Evolutionary conservation across 2,113 vertebrate genomes (phyloP).

Genomic region (Dicaeum eximium): DNA sequence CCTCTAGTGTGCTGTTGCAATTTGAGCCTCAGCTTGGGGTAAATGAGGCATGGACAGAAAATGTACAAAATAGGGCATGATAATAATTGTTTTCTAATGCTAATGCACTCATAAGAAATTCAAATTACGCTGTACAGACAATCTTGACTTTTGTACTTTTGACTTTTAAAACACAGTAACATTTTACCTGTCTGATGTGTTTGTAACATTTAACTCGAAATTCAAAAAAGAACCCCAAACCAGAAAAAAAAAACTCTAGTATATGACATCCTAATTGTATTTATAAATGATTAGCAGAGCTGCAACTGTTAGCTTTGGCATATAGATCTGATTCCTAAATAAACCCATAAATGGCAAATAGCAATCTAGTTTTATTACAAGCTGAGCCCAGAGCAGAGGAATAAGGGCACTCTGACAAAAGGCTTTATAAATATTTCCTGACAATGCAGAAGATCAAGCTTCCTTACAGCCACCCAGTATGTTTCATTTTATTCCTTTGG

Average conservation of each 20-base stretch:
- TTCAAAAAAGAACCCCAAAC: background rate
- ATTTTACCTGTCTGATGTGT: background rate
- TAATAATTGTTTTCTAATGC: background rate
- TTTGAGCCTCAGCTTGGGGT: background rate
- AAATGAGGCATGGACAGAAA: background rate
- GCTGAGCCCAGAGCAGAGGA: background rate
- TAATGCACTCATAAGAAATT: background rate
- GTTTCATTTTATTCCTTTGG: background rate
- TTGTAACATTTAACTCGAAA: background rate
- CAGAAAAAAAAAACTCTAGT: background rate
- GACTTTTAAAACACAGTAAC: background rate
- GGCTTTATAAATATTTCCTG: background rate
- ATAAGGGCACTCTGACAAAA: background rate
- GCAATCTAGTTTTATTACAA: background rate
- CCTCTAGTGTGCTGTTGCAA: background rate
- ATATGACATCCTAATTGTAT: background rate
- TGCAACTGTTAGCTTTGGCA: background rate
- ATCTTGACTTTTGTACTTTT: background rate
- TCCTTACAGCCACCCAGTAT: background rate
- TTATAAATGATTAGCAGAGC: background rate
- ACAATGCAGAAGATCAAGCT: background rate
- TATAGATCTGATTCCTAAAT: background rate
- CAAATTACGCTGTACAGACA: background rate
- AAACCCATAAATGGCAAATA: background rate
- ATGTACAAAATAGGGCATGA: background rate